A percentile compares a stretch with the other conserved stretches of the same genome.
Evolutionary conservation across 2,797 vertebrate species (phyloP).

Genomic region (Phalanger gymnotis): DNA sequence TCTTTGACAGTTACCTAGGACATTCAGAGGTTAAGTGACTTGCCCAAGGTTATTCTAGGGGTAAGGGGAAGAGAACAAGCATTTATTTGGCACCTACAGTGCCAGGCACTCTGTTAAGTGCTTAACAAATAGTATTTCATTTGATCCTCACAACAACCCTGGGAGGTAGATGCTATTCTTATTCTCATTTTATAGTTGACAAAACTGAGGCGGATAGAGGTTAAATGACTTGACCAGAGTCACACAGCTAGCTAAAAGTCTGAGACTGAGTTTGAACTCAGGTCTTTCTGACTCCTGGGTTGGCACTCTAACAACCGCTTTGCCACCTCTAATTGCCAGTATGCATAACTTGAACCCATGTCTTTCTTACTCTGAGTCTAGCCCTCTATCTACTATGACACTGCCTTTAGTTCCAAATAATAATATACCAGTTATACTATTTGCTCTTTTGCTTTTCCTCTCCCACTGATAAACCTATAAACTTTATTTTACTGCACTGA

Average conservation of each 20-base stretch:
- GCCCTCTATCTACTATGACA: not conserved
- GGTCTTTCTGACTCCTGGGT: not conserved
- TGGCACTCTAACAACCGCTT: not conserved
- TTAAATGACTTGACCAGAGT: not conserved
- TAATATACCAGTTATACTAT: not conserved
- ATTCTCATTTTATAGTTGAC: not conserved
- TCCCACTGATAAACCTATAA: not conserved
- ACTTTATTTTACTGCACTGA: not conserved
- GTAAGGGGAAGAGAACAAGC: too few species aligned
- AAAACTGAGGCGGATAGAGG: not conserved
- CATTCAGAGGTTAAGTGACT: too few species aligned
- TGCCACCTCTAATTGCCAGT: not conserved
- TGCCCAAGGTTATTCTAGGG: too few species aligned
- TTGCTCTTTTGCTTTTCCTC: not conserved
- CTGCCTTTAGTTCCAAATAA: not conserved
- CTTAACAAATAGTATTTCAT: not conserved
- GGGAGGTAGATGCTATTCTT: not conserved
- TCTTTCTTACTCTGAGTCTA: not conserved
- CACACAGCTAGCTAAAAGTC: not conserved
- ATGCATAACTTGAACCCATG: not conserved
- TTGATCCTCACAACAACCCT: not conserved
- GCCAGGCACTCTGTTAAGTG: too few species aligned
- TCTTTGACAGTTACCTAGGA: too few species aligned
- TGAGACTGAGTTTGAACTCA: not conserved
- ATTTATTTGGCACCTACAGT: too few species aligned